phyloP scores from a whole-genome alignment of 2,888 invertebrate genomes.

The Agrochola litura region DNA sequence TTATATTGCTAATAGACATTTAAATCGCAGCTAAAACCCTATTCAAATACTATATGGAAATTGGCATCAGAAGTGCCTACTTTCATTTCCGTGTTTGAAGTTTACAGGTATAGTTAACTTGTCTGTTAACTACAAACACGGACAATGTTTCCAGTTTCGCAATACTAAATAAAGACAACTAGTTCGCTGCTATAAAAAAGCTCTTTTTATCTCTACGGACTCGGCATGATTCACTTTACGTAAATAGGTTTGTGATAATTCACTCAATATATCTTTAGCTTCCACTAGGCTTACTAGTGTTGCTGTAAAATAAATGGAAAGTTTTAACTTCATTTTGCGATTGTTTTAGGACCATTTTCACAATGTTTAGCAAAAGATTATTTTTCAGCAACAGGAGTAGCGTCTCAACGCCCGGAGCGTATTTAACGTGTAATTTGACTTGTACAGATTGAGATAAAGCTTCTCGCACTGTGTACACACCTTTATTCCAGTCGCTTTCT shows the following conservation, averaged over 20 bases:
- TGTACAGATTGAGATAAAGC: conserved; percentile 6
- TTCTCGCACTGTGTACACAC: background rate
- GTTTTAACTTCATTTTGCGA: background rate
- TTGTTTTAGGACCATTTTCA: background rate
- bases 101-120: conserved; percentile 7
- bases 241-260: conserved; percentile 41
- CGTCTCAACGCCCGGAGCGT: background rate
- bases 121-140: background rate
- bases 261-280: conserved; percentile 8
- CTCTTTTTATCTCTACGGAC: conserved; percentile 8
- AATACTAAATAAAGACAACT: conserved; percentile 12
- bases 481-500: background rate
- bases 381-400: background rate
- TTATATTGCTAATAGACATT: conserved; percentile 30
- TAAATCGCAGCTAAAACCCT: background rate
- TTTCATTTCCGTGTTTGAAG: conserved; percentile 31
- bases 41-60: background rate
- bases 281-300: background rate
- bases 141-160: background rate
- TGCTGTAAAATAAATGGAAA: conserved; percentile 6
- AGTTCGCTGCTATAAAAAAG: conserved; percentile 16
- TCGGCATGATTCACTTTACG: conserved; percentile 27
- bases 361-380: background rate
- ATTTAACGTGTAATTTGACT: conserved; percentile 16
- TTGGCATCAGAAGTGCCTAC: background rate